phyloP scores from a whole-genome alignment of 2,888 invertebrate genomes.

The Hecatera dysodea region DNA sequence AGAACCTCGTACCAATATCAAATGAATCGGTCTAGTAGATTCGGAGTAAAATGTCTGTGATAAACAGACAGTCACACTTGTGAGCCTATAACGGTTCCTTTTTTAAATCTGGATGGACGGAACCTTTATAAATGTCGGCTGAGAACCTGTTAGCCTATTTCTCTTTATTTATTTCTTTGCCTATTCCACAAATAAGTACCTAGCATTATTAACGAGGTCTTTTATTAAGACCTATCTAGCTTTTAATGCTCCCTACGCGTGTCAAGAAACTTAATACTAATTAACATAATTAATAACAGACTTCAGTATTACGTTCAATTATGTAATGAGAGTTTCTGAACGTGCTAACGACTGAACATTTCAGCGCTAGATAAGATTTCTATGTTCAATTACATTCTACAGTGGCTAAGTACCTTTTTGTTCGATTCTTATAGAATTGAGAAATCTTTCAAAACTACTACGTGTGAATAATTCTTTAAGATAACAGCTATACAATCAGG shows the following conservation, averaged over 20 bases:
- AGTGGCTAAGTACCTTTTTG: constrained; percentile 9
- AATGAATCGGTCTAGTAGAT: too few relatives aligned
- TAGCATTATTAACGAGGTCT: background rate
- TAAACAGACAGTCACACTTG: too few relatives aligned
- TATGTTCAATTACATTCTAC: constrained; percentile 32
- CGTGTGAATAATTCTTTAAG: constrained; percentile 11
- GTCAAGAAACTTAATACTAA: constrained; percentile 38
- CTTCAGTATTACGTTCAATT: constrained; percentile 33
- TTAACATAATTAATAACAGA: constrained; percentile 30
- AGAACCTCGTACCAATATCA: too few relatives aligned
- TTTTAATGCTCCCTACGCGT: constrained; percentile 1
- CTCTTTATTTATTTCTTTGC: background rate
- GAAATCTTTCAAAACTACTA: constrained; percentile 22
- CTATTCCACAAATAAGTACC: background rate
- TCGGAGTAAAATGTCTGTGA: too few relatives aligned
- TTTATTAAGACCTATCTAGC: constrained; percentile 9
- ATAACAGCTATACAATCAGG: constrained; percentile 36
- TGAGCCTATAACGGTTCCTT: too few relatives aligned
- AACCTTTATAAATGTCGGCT: background rate
- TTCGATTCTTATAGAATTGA: constrained; percentile 11
- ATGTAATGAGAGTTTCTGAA: constrained; percentile 40
- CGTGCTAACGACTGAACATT: constrained; percentile 38
- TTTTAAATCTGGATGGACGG: too few relatives aligned
- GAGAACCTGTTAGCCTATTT: background rate
- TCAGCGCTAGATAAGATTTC: constrained; percentile 19